Conservation (phyloP, 1,140 invertebrate genomes). For the Trachymyrmex septentrionalis region DNA sequence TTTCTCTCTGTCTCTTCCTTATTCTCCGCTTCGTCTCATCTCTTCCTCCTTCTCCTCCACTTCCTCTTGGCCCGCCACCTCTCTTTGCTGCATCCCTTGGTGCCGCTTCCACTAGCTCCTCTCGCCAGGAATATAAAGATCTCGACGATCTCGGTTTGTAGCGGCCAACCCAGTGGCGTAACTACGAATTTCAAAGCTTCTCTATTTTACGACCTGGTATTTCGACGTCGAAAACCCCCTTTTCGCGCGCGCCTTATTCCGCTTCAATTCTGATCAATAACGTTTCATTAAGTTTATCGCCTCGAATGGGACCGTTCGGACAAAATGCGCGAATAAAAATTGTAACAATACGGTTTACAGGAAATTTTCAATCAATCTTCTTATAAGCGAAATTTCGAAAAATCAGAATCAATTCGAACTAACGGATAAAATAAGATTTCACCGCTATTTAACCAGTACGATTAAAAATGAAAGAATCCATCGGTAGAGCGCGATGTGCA, state of each 20-base stretch:
- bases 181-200: constrained; percentile 47
- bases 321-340: background rate
- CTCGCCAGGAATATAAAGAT: constrained; percentile 69
- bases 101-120: constrained; percentile 42
- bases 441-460: background rate
- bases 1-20: background rate
- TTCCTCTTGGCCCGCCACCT: constrained; percentile 1
- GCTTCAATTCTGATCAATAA: background rate
- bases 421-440: background rate
- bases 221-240: background rate
- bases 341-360: background rate
- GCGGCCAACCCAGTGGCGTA: constrained; percentile 62
- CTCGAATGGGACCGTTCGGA: background rate
- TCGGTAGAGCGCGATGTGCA: constrained; percentile 39
- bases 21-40: background rate
- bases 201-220: constrained; percentile 33
- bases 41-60: background rate
- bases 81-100: constrained; percentile 33
- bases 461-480: constrained; percentile 56
- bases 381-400: background rate
- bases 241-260: background rate
- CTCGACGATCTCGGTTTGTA: constrained; percentile 65
- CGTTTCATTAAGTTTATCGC: background rate
- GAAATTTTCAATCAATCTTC: background rate
- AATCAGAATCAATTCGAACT: background rate